phyloP scores from a whole-genome alignment of 2,888 invertebrate species.

The Nomada ferruginata region DNA sequence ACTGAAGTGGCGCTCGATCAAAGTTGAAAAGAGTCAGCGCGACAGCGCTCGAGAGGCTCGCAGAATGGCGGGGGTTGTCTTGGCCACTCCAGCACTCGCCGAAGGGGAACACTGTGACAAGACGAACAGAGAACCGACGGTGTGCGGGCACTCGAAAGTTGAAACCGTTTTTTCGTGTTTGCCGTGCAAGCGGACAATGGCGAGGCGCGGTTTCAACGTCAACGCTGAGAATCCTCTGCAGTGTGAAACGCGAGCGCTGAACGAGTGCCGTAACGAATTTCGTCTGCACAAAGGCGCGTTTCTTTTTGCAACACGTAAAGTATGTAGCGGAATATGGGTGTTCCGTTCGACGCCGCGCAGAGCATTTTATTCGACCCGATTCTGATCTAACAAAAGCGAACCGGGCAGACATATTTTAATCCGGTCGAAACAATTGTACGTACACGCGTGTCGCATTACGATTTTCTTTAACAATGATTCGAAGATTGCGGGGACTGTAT shows the following conservation, averaged over 20 bases:
- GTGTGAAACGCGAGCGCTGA: not conserved
- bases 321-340: not conserved
- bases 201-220: conserved; percentile 39
- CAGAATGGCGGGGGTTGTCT: conserved; percentile 55
- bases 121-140: conserved; percentile 49
- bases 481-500: not conserved
- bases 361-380: not conserved
- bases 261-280: conserved; percentile 33
- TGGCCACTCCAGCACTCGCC: conserved; percentile 27
- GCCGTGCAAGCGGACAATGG: conserved; percentile 56
- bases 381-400: no score
- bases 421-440: no score
- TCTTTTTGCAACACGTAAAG: not conserved
- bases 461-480: not conserved
- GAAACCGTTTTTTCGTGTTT: conserved; percentile 77
- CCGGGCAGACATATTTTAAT: not conserved
- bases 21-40: conserved; percentile 78
- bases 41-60: conserved; percentile 75
- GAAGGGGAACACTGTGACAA: conserved; percentile 43
- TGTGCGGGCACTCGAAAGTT: conserved; percentile 78
- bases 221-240: conserved; percentile 3
- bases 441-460: not conserved
- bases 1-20: conserved; percentile 83
- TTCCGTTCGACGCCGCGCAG: not conserved
- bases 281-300: not conserved